These are phyloP conservation scores for Nemoura dubitans DNA, from an alignment of 2,888 invertebrate species.

Conservation along the genomic window DNA sequence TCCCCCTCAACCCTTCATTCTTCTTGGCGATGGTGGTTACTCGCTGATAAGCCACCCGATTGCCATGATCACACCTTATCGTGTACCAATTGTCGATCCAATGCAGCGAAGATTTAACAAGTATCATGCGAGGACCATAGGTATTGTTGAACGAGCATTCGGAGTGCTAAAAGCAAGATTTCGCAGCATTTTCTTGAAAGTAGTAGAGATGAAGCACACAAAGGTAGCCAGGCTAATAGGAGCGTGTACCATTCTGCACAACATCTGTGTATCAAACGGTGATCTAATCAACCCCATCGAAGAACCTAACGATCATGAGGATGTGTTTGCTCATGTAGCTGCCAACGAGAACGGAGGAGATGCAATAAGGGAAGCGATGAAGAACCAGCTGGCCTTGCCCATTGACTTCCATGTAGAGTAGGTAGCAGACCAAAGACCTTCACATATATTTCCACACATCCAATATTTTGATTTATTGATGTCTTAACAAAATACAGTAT, in stretches of 20 bases:
- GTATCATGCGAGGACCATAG: neutral
- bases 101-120: no score
- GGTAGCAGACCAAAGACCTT: no score
- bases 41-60: constrained; percentile 1
- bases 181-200: constrained; percentile 33
- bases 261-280: constrained; percentile 19
- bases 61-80: constrained; percentile 15
- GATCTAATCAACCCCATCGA: neutral
- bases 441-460: no score
- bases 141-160: constrained; percentile 19
- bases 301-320: no score
- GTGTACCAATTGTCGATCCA: no score
- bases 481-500: no score
- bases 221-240: constrained; percentile 26
- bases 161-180: constrained; percentile 28
- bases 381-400: no score
- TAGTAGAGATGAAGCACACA: neutral
- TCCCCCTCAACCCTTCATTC: neutral
- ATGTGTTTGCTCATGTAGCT: no score
- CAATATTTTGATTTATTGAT: no score
- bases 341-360: no score
- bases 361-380: no score
- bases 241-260: constrained; percentile 26
- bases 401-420: no score
- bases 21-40: constrained; percentile 32